phyloP scores from a whole-genome alignment of 2,113 vertebrate genomes.

The Manacus vitellinus region DNA sequence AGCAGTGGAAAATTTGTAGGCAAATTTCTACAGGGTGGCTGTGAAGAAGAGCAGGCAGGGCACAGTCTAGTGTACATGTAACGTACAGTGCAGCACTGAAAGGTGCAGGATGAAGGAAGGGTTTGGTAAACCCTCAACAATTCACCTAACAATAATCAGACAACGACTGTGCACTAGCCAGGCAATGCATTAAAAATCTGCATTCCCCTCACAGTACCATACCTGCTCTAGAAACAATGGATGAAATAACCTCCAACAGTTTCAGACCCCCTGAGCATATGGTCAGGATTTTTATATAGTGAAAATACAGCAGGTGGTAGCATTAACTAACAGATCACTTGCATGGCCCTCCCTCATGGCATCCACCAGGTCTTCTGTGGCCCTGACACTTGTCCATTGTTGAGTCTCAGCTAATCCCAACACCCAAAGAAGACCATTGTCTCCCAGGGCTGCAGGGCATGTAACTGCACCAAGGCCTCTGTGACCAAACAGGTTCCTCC shows the following conservation, averaged over 20 bases:
- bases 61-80: not conserved
- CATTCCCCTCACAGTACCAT: not conserved
- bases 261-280: not conserved
- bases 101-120: not conserved
- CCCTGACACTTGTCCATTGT: not conserved
- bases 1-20: not conserved
- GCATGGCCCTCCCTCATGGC: not conserved
- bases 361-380: not conserved
- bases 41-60: not conserved
- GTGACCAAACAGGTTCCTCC: not conserved
- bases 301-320: not conserved
- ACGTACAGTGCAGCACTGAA: not conserved
- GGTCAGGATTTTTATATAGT: fast-evolving
- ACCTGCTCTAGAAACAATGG: not conserved
- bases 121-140: not conserved
- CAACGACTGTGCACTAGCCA: not conserved
- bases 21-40: not conserved
- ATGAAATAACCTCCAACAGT: not conserved
- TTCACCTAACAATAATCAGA: not conserved
- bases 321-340: not conserved
- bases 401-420: not conserved
- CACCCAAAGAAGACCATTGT: not conserved
- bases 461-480: not conserved
- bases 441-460: not conserved
- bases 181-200: not conserved